These are phyloP conservation scores for Myiozetetes cayanensis DNA, from an alignment of 2,113 vertebrate genomes.

Conservation along the genomic window DNA sequence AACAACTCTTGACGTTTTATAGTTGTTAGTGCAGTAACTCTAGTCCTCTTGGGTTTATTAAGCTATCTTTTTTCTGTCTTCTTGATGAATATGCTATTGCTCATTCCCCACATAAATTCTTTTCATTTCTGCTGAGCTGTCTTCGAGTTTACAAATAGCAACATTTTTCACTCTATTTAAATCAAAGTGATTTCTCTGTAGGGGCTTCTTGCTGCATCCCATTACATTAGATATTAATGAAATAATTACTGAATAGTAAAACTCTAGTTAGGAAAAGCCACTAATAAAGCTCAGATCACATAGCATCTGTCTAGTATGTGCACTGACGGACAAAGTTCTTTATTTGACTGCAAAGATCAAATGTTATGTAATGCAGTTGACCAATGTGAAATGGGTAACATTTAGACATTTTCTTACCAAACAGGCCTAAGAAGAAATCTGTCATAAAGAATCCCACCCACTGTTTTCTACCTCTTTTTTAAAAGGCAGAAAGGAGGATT, in stretches of 20 bases:
- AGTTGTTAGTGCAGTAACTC: neutral
- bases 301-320: neutral
- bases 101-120: conserved; percentile 1
- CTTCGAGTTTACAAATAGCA: conserved; percentile 4
- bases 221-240: neutral
- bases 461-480: neutral
- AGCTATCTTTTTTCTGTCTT: neutral
- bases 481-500: neutral
- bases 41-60: neutral
- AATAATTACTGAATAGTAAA: neutral
- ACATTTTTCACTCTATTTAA: neutral
- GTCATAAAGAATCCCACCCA: neutral
- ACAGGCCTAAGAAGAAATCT: neutral
- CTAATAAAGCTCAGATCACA: neutral
- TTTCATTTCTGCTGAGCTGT: neutral
- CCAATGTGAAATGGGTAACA: neutral
- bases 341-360: neutral
- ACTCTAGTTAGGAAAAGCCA: neutral
- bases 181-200: neutral
- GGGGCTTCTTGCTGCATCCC: neutral
- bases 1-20: neutral
- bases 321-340: neutral
- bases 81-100: conserved; percentile 15
- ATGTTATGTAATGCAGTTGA: neutral
- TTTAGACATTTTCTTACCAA: neutral